Evolutionary conservation across 2,888 invertebrate genomes (phyloP), one percentile per base, ranked within the genome.

Genomic region (Trissolcus japonicus): DNA sequence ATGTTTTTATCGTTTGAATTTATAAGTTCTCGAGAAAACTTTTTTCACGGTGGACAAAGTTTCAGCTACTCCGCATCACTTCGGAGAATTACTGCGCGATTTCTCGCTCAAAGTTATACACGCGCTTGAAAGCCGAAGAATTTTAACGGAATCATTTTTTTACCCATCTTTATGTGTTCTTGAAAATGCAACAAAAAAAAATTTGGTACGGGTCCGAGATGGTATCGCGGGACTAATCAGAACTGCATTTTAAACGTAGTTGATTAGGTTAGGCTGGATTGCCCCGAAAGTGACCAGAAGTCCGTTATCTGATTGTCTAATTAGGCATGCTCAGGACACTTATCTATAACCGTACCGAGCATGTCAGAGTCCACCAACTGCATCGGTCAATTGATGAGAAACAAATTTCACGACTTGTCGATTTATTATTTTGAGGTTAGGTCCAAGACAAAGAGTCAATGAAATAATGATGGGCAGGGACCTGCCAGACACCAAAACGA

Each of bases 401-500:
- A 46, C 46, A 46, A 46, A 46, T 46, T 46, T 6, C 16, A 16
- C 6, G 46, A 46, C 46, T 6, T 4, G 14, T 19, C 19, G 17
- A 13, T 17, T 25, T 3, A 60, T 48, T 40, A 50, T 3, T 40
- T 43, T 25, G 43, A 53, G 35, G 61, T 16, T 51, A 11, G 50
- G 41, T 11, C 13, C 6, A 19, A 19, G 50, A 16, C 7, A 17
- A 41, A 51, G 25, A 40, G 46, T 56, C 63, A 57, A 65, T 63
- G 57, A 63, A 73, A 73, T 55, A 60, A 62, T 59, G 51, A n/a
- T 19, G 41, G 43, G 14, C 46, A 6, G 61, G 48, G 56, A 25
- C 1, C 17, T 11, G 40, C 57, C 21, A 78, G 76, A 76, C 71
- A 68, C 80, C 79, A 80, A 84, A 84, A 86, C 84, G 84, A 83